Conservation (phyloP, 2,888 invertebrate species). For the Agrotis segetum region DNA sequence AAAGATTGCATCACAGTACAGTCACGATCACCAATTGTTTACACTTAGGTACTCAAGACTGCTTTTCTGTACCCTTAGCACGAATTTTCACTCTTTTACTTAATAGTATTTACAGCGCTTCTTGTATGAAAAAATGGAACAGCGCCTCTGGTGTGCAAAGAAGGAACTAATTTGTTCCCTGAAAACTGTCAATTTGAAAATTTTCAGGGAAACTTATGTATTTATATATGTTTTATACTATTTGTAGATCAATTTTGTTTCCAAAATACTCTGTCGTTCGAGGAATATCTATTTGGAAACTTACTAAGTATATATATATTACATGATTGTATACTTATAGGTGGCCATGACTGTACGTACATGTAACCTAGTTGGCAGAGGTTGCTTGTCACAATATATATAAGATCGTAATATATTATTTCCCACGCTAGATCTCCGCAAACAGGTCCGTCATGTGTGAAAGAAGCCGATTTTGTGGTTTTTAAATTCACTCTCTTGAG, state of each 20-base stretch:
- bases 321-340: no score
- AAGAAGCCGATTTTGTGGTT: slow-evolving; percentile 2
- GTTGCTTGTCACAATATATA: slow-evolving; percentile 69
- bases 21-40: background rate
- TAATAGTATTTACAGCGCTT: no score
- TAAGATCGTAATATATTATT: slow-evolving; percentile 69
- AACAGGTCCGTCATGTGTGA: slow-evolving; percentile 45
- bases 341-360: slow-evolving; percentile 33
- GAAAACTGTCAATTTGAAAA: no score
- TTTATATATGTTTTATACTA: no score
- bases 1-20: slow-evolving; percentile 54
- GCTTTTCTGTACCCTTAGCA: no score
- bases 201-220: no score
- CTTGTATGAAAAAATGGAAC: no score
- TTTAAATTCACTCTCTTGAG: slow-evolving; percentile 5
- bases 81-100: no score
- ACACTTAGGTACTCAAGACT: no score
- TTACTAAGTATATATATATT: background rate
- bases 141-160: no score
- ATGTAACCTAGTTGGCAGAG: slow-evolving; percentile 79
- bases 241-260: background rate
- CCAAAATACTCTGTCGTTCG: background rate
- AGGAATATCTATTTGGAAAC: background rate
- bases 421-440: slow-evolving; percentile 69
- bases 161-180: no score